Evolutionary conservation across 2,113 vertebrate genomes (phyloP), one percentile per base, ranked within the genome.

Genomic region (Ia io): DNA sequence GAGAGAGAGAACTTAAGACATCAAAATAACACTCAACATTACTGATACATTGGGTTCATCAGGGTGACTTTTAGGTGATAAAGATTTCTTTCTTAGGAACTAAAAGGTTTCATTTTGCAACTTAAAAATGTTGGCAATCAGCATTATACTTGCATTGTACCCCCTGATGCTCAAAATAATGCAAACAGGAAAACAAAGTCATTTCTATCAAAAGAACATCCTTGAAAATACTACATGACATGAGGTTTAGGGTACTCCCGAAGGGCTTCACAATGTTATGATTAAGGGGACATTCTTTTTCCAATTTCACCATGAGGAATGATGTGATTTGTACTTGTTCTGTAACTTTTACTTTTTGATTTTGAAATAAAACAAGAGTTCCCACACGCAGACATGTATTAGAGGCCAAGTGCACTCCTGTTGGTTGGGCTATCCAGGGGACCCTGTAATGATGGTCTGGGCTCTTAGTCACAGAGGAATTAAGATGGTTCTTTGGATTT

Each of bases 21-120:
- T 59, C 69, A 84, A 95, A 93, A 91, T 84, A 95, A 51, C 32
- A 71, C 4, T 28, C 69, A 84, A 32, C 7, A 30, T 73, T 32
- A 67, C 23, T 84, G 65, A 91, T 73, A 90, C 67, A 85, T 83
- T 71, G 82, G 77, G 59, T 59, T 90, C 69, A 83, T 93, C 65
- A 90, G 77, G 71, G 17, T 70, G 25, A 90, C 56, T 95, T 93
- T 92, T 87, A 63, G 30, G 88, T 89, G 87, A 92, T 56, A 77
- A 73, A 76, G 28, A 53, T 69, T 49, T 82, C 56, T 92, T 90
- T 82, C 91, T 85, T 89, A 78, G 51, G 44, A 85, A 67, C 11
- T 1, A 78, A 90, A 74, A 30, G 23, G 16, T 87, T 91, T 95
- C 84, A 59, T 78, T 95, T 87, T 76, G 71, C 3, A 80, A 35